Base-by-base conservation (phyloP, 2,888 invertebrate species). In the Phymatocera aterrima region DNA sequence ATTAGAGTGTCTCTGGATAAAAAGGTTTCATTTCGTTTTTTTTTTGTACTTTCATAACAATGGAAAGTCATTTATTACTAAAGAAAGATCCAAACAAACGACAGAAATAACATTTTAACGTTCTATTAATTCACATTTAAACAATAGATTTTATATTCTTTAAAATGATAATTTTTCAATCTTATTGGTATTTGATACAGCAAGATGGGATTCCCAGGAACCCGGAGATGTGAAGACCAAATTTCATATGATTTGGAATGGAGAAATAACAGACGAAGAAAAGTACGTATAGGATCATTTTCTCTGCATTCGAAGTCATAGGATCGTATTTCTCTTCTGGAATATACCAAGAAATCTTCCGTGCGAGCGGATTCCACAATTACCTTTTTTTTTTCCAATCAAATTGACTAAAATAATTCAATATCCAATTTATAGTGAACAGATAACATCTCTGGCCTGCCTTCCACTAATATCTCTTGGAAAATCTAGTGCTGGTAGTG, bases 171-270 rank as follows among this genome's bases (percentile, higher is more conserved):
- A 51, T 51, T 10, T 34, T 34, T 51, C 21, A 37, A 6, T 8
- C 0, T 18, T 51, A 15, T 51, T 48, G 12, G 18, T 46, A 3
- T 15, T 34, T 34, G 28, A 24, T 60, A 2, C 85, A 91, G 94
- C 93, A 80, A 95, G 93, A 89, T 95, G 95, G 95, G 92, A 93
- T 86, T 89, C 91, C 0, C 88, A 89, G 81, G 90, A 91, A 79
- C 88, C 90, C 15, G 85, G 87, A 4, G 90, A 91, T 77, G 85
- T 89, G 1, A 91, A 92, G 84, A 92, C 90, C 80, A 92, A 93
- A 74, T 95, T 93, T 84, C 91, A 92, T 21, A 90, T 93, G 60
- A 91, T 91, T 65, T 94, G 93, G 92, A 92, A 92, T 81, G 93
- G 93, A 4, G 92, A 92, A 82, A 87, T 94, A 54, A 92, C 88